phyloP scores from a whole-genome alignment of 37 sponge, comb jelly and placozoan species.

The Beroe ovata region DNA sequence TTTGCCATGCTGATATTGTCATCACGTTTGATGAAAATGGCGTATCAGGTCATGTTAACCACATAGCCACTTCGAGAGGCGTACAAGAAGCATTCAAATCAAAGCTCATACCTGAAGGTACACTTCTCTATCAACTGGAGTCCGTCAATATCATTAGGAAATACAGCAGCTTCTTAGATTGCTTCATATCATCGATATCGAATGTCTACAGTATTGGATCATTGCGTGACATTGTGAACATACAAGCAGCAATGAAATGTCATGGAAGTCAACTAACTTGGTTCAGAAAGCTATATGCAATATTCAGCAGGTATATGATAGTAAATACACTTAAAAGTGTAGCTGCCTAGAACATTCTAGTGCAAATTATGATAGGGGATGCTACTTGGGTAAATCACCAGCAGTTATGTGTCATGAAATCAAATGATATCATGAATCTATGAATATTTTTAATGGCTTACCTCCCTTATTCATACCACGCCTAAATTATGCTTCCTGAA shows the following conservation, averaged over 20 bases:
- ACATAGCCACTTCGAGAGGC: slow-evolving; percentile 73
- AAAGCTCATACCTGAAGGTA: background rate
- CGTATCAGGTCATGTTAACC: slow-evolving; percentile 91
- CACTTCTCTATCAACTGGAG: slow-evolving; percentile 68
- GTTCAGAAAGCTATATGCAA: slow-evolving; percentile 82
- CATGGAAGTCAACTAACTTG: slow-evolving; percentile 80
- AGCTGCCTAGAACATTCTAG: background rate
- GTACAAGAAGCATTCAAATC: slow-evolving; percentile 44
- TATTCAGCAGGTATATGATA: slow-evolving; percentile 83
- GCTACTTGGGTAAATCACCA: background rate
- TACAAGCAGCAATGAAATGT: slow-evolving; percentile 75
- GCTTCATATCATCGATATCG: background rate
- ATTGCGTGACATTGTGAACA: slow-evolving; percentile 7
- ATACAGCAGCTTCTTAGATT: slow-evolving; percentile 70
- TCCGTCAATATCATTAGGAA: slow-evolving; percentile 67
- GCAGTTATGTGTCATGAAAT: no score
- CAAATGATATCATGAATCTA: no score
- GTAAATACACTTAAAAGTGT: slow-evolving; percentile 72
- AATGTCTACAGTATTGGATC: slow-evolving; percentile 49
- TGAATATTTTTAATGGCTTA: no score
- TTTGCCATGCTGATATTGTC: slow-evolving; percentile 49
- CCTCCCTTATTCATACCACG: background rate
- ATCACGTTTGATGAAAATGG: slow-evolving; percentile 89
- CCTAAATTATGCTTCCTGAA: background rate
- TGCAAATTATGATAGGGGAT: background rate